Percentiles rank a stretch among this genome's conserved stretches.
Conservation (phyloP, 2,113 vertebrate species). For the Serilophus lunatus region DNA sequence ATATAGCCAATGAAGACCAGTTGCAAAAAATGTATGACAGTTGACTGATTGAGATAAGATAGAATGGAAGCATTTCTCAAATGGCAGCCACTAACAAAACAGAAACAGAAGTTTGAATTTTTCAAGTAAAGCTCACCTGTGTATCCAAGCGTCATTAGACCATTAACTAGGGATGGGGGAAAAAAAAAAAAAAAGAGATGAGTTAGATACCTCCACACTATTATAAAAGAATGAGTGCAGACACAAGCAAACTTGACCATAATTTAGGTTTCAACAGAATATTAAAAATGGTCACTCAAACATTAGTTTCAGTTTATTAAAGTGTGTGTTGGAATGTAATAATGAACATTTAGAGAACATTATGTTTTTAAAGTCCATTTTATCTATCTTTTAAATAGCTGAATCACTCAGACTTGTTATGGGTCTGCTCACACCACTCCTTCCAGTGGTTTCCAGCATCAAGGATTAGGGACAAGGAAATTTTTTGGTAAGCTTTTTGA, state of each 20-base stretch:
- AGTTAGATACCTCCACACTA: background rate
- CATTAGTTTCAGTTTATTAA: background rate
- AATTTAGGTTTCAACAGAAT: background rate
- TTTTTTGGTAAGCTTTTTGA: background rate
- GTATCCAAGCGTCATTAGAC: conserved; percentile 52
- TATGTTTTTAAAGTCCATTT: background rate
- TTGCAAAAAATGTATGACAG: background rate
- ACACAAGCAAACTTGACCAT: background rate
- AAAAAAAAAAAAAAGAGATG: background rate
- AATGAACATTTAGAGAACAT: background rate
- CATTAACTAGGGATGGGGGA: background rate
- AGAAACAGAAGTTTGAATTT: background rate
- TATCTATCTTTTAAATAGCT: background rate
- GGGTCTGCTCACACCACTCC: background rate
- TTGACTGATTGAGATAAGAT: background rate
- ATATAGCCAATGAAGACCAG: background rate
- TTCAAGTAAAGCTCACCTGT: conserved; percentile 53
- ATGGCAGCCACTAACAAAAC: background rate
- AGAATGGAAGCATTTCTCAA: background rate
- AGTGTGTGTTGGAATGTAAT: background rate
- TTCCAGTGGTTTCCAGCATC: background rate
- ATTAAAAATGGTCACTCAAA: background rate
- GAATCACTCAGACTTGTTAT: background rate
- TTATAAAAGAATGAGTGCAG: background rate
- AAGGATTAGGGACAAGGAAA: background rate